Conservation (phyloP, 2,797 vertebrate species). For the Takifugu ocellatus region DNA sequence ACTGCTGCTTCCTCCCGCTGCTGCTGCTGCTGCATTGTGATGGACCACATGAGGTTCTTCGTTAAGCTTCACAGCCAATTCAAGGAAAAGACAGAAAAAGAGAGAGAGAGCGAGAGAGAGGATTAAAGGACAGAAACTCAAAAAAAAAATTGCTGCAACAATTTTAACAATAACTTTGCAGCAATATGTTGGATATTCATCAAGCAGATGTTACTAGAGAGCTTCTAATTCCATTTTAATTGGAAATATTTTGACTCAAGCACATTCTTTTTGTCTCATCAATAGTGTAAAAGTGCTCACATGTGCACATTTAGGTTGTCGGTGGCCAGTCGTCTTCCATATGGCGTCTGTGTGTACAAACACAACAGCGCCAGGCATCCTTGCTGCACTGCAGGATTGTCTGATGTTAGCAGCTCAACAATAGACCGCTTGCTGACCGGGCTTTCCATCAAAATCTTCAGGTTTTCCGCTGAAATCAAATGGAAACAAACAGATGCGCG, state of each 20-base stretch:
- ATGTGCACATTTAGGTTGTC: constrained; percentile 72
- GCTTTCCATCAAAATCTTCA: constrained; percentile 73
- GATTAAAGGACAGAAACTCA: background rate
- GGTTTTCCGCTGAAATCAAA: constrained; percentile 83
- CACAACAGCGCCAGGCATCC: constrained; percentile 76
- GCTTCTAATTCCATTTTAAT: constrained; percentile 2
- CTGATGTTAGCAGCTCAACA: constrained; percentile 68
- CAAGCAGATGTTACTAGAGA: background rate
- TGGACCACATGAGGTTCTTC: constrained; percentile 73
- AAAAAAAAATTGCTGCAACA: background rate
- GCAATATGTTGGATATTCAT: background rate
- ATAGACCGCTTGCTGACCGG: constrained; percentile 55
- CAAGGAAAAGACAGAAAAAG: background rate
- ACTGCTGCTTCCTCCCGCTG: constrained; percentile 57
- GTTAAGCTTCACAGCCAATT: constrained; percentile 73
- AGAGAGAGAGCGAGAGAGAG: background rate
- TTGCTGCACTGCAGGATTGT: constrained; percentile 48
- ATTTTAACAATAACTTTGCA: background rate
- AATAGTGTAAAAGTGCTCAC: constrained; percentile 62
- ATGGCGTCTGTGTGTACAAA: constrained; percentile 64
- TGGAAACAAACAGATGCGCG: background rate
- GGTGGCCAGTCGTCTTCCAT: constrained; percentile 70
- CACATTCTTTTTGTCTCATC: background rate
- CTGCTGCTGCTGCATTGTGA: constrained; percentile 56
- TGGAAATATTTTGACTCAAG: no score